Base-by-base conservation (phyloP, 2,888 invertebrate species). In the Rhimphoctona megacephalus region DNA sequence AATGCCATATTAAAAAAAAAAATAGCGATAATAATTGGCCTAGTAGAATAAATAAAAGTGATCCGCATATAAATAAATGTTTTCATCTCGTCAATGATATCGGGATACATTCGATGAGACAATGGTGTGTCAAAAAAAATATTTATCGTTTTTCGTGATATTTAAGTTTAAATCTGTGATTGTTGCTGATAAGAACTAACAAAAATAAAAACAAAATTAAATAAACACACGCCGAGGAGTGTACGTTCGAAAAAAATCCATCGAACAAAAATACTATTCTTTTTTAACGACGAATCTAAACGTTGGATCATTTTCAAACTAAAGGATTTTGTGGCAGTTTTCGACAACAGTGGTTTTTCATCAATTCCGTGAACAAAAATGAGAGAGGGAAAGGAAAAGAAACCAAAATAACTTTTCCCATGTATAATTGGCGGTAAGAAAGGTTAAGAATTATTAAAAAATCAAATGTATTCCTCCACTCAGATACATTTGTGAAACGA, bases 251-350 rank as follows among this genome's bases (percentile, higher is more conserved):
- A 67, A 66, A 64, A 72, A 36, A 64, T 79, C 54, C 30, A 72
- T 73, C 66, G 25, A 64, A 39, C 36, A 73, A 70, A 33, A 73
- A 80, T 61, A 72, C 36, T 46, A 61, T 70, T 19, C 25, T 70
- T 33, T 57, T 57, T 57, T 7, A 49, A 43, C 67, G 67, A n/a
- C 69, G 39, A 54, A 8, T 36, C 17, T 25, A 3, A 67, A 67
- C 85, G 80, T 77, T 83, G 69, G 64, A 83, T 78, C 69, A 57
- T 77, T 88, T 22, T 54, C 54, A 39, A 89, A 85, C 80, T 81
- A 78, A 79, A 86, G 77, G 86, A 89, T 89, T 61, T 61, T 90
- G 69, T 78, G 90, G 90, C 90, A 90, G 91, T 90, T 89, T 72
- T 82, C 73, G 67, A 87, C 85, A 89, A 89, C 85, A 88, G 88